phyloP scores from a whole-genome alignment of 1,140 invertebrate species.

The Drosophila prosaltans region DNA sequence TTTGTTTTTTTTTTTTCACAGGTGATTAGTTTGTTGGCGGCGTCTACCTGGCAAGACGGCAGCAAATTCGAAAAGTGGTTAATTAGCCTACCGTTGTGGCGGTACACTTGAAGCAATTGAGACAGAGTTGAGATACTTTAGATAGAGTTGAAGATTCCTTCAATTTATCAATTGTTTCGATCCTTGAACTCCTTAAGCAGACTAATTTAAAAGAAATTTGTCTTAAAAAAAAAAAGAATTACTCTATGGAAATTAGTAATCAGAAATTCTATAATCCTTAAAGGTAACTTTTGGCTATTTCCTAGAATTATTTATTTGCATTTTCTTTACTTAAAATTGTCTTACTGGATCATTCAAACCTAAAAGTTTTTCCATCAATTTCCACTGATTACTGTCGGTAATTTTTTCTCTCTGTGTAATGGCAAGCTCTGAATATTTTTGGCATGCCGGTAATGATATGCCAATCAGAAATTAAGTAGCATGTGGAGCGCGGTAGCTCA shows the following conservation, averaged over 20 bases:
- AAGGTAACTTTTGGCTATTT: too few relatives aligned
- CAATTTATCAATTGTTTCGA: too few relatives aligned
- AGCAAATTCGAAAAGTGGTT: slow-evolving; percentile 46
- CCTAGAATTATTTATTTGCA: too few relatives aligned
- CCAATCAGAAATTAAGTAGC: slow-evolving; percentile 71
- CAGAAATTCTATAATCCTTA: too few relatives aligned
- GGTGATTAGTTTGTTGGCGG: slow-evolving; percentile 67
- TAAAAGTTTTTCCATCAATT: too few relatives aligned
- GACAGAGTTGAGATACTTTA: neutral
- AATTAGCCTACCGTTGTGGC: slow-evolving; percentile 62
- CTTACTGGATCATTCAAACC: too few relatives aligned
- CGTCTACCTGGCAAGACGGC: slow-evolving; percentile 19
- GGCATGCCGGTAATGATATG: slow-evolving; percentile 70
- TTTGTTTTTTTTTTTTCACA: slow-evolving; percentile 63
- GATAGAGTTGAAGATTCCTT: neutral
- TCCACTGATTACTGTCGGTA: too few relatives aligned
- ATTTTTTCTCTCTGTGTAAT: slow-evolving; percentile 26
- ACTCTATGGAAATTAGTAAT: too few relatives aligned
- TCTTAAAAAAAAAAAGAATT: too few relatives aligned
- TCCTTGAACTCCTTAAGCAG: neutral
- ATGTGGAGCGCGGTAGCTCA: slow-evolving; percentile 58
- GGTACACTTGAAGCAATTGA: slow-evolving; percentile 7
- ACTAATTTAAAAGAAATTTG: too few relatives aligned
- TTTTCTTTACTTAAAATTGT: too few relatives aligned
- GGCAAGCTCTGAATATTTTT: slow-evolving; percentile 15